Evolutionary conservation across 2,113 vertebrate genomes (phyloP).

Genomic region (Thalassarche chlororhynchos): DNA sequence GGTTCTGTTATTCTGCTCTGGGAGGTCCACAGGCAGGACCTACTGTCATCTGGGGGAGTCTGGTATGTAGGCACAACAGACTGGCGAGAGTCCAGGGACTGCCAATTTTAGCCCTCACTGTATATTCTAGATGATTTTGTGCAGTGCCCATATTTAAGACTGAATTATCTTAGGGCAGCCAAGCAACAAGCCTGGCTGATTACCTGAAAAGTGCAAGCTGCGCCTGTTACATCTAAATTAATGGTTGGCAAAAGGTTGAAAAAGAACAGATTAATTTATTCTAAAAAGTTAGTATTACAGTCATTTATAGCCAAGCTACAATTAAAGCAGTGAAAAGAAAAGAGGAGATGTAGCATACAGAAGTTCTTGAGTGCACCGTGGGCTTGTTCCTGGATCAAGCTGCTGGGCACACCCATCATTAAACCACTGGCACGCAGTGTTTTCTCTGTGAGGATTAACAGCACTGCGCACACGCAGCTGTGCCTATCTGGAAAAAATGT

Average conservation of each 20-base stretch:
- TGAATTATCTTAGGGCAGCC: background rate
- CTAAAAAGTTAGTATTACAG: background rate
- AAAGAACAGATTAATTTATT: background rate
- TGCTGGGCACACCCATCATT: background rate
- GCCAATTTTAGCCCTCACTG: background rate
- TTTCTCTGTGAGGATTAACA: background rate
- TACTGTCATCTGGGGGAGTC: background rate
- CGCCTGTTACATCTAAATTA: background rate
- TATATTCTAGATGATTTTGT: background rate
- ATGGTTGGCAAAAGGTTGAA: background rate
- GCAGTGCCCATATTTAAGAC: background rate
- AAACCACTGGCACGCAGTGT: background rate
- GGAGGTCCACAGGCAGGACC: background rate
- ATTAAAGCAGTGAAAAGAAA: background rate
- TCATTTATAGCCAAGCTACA: background rate
- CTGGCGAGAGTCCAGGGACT: background rate
- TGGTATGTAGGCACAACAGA: background rate
- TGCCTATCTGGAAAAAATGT: background rate
- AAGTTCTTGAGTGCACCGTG: background rate
- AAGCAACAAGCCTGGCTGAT: background rate
- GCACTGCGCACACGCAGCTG: background rate
- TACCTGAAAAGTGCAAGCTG: background rate
- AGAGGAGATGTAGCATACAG: background rate
- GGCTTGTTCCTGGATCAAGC: background rate
- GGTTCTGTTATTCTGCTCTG: background rate